Evolutionary conservation across 2,113 vertebrate genomes (phyloP).

Genomic region (Parus major): DNA sequence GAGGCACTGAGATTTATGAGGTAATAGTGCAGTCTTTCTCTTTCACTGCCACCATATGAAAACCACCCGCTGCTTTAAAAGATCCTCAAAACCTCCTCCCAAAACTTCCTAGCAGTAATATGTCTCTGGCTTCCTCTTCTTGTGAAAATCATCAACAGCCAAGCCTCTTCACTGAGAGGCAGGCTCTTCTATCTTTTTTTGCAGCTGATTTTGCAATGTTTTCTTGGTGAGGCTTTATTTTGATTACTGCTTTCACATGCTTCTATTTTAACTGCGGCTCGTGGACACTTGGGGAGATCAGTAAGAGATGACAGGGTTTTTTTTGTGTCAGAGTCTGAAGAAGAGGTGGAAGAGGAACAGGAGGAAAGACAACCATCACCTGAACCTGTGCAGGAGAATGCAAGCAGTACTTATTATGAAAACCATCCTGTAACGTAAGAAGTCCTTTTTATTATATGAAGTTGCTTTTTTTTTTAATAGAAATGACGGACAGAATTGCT

Average conservation of each 20-base stretch:
- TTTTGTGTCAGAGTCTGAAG: constrained; percentile 86
- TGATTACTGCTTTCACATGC: neutral
- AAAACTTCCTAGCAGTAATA: neutral
- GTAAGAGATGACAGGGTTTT: neutral
- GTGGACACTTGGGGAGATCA: neutral
- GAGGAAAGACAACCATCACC: constrained; percentile 90
- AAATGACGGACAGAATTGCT: neutral
- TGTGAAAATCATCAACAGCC: neutral
- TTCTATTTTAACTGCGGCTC: neutral
- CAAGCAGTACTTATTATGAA: constrained; percentile 88
- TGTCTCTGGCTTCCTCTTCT: neutral
- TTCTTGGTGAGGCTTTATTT: neutral
- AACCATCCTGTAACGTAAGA: constrained; percentile 88
- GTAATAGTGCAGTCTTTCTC: neutral
- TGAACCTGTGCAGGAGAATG: constrained; percentile 89
- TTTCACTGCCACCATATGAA: neutral
- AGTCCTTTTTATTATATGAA: neutral
- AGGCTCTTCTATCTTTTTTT: neutral
- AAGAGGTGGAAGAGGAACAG: constrained; percentile 91
- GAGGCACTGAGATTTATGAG: neutral
- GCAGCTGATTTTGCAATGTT: neutral
- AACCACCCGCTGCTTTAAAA: neutral
- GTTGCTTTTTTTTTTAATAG: neutral
- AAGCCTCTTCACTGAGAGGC: neutral
- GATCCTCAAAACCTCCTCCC: neutral